phyloP scores from a whole-genome alignment of 2,888 invertebrate genomes.

The Mimumesa dahlbomi region DNA sequence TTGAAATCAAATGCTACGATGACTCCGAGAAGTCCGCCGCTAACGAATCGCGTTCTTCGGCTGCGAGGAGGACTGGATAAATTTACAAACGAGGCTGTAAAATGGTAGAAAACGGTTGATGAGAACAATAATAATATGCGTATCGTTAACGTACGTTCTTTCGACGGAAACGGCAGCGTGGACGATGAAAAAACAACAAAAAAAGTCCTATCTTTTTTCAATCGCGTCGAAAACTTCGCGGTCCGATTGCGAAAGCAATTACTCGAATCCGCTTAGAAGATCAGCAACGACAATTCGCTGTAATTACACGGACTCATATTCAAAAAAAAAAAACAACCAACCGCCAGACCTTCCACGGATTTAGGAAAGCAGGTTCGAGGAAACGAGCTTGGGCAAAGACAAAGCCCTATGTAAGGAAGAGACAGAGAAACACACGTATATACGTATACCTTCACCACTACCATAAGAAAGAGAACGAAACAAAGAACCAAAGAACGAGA shows the following conservation, averaged over 20 bases:
- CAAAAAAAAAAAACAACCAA: constrained; percentile 27
- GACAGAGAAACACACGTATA: constrained; percentile 8
- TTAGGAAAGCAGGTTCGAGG: constrained; percentile 48
- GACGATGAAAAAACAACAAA: too few species aligned
- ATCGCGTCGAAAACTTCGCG: constrained; percentile 6
- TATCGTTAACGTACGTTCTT: too few species aligned
- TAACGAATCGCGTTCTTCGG: too few species aligned
- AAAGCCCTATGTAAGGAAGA: constrained; percentile 28
- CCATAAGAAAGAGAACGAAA: too few species aligned
- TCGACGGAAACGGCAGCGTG: too few species aligned
- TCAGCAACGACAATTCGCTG: constrained; percentile 40
- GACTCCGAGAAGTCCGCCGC: too few species aligned
- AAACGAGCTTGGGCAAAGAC: constrained; percentile 44
- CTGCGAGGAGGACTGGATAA: too few species aligned
- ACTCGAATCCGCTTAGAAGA: constrained; percentile 42
- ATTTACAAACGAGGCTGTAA: too few species aligned
- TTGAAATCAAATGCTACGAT: too few species aligned
- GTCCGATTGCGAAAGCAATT: constrained; percentile 26
- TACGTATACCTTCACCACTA: too few species aligned
- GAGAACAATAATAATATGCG: too few species aligned
- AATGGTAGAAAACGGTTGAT: too few species aligned
- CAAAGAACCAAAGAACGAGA: not conserved
- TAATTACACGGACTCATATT: constrained; percentile 55
- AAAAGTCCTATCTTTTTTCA: not conserved
- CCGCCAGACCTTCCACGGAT: constrained; percentile 37